Evolutionary conservation across 2,113 vertebrate species (phyloP), one percentile per base, ranked within the genome.

Genomic region (Symphodus melops): DNA sequence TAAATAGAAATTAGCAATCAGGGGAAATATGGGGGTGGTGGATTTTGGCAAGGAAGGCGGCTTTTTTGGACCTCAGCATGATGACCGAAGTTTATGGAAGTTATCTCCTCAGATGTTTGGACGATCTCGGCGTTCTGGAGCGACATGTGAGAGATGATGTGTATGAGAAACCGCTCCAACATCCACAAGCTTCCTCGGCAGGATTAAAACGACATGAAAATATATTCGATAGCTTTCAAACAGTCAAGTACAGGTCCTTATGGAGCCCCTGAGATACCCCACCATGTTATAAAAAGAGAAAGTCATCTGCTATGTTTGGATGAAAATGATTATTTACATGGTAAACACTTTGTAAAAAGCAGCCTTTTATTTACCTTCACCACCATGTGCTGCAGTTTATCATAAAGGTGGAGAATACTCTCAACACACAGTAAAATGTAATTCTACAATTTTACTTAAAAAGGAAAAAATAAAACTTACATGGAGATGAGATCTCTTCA

Each of bases 1-100:
- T 88, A 90, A 90, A 92, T 91, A 91, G 88, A 92, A 91, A 85
- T 85, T 83, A 88, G 89, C 86, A 89, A 91, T 90, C 84, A 87
- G 84, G 80, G 75, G 81, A 83, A 84, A 86, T 5, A 72, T 73
- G 84, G 79, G 84, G 86, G 78, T 8, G 73, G 80, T 62, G 83
- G 82, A 75, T 84, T 74, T 81, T 76, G 73, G 86, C 81, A 36
- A 54, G 67, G 81, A 70, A 59, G 63, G 77, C 56, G 21, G 72
- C 11, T 58, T 88, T 68, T 82, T 65, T 83, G 72, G 79, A 81
- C 81, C 46, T 72, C 19, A 36, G 51, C 12, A 4, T 10, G 58
- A 76, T 72, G 68, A 84, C 59, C 85, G 21, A 75, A 72, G 80
- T 77, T 83, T 84, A 67, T 79, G 79, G 25, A 87, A 75, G 83